Percentiles rank a stretch among this genome's conserved stretches.
Evolutionary conservation across 2,797 vertebrate genomes (phyloP).

Genomic region (Molothrus ater): DNA sequence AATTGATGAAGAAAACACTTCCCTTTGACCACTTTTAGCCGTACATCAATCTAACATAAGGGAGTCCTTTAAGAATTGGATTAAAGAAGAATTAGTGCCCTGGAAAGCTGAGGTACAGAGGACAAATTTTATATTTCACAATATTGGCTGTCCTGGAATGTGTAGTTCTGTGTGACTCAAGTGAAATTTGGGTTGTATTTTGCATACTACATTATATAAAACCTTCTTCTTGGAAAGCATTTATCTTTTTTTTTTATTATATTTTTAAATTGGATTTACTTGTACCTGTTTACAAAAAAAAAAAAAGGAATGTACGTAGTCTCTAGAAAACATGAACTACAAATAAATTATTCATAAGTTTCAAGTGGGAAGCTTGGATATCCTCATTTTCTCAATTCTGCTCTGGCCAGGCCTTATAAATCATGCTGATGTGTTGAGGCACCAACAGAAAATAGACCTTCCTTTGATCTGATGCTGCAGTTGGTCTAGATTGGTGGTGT

Average conservation of each 20-base stretch:
- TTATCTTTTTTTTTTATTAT: rapidly evolving
- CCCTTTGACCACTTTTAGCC: not conserved
- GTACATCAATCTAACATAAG: not conserved
- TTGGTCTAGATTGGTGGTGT: not conserved
- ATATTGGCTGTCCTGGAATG: not conserved
- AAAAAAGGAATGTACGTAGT: not conserved
- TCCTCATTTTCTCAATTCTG: not conserved
- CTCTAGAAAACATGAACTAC: not conserved
- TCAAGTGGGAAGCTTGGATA: not conserved
- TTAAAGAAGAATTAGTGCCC: not conserved
- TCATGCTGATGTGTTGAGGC: not conserved
- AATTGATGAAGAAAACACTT: not conserved
- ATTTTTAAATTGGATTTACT: not conserved
- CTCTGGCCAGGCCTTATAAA: not conserved
- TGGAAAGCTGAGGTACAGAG: not conserved
- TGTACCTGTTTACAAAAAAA: not conserved
- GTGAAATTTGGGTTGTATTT: not conserved
- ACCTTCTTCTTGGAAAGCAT: not conserved
- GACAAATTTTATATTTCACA: not conserved
- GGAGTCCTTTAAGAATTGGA: not conserved
- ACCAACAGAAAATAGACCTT: not conserved
- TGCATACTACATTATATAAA: not conserved
- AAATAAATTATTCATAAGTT: not conserved
- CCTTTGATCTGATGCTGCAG: not conserved
- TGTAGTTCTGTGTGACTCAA: not conserved